Conservation (phyloP, 2,888 invertebrate genomes). For the Erebia epiphron region DNA sequence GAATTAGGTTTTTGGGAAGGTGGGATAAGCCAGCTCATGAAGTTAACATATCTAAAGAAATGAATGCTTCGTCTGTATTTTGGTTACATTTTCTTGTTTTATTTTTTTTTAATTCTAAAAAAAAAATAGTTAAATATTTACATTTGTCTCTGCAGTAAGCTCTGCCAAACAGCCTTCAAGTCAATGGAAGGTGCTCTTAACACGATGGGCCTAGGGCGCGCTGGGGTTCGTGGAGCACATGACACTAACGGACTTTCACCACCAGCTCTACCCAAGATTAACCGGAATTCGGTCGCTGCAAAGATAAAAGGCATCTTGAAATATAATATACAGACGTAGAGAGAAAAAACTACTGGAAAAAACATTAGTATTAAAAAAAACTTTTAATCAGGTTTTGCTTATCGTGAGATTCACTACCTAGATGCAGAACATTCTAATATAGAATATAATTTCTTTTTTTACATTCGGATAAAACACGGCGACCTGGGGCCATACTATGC, state of each 20-base stretch:
- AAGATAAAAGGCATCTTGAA: conserved; percentile 9
- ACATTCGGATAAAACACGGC: no score
- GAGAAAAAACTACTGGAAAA: neutral
- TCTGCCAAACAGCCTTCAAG: conserved; percentile 95
- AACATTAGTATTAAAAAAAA: neutral
- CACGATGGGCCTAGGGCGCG: conserved; percentile 87
- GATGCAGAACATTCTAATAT: no score
- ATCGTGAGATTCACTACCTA: no score
- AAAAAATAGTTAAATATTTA: conserved; percentile 72
- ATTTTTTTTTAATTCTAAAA: neutral
- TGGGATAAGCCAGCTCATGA: no score
- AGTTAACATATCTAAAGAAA: neutral
- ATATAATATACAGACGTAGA: neutral
- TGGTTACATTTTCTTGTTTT: neutral
- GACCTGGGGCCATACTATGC: no score
- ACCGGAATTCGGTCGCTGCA: conserved; percentile 92
- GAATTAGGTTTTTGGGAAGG: neutral
- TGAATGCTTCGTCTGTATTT: neutral
- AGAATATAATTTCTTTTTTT: no score
- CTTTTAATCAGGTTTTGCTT: no score
- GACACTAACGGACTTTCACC: conserved; percentile 89
- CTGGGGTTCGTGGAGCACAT: conserved; percentile 88
- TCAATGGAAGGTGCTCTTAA: conserved; percentile 92
- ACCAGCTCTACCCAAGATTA: conserved; percentile 88
- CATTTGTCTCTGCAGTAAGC: conserved; percentile 93